phyloP scores from a whole-genome alignment of 1,140 invertebrate species.

The Neuroterus valhalla region DNA sequence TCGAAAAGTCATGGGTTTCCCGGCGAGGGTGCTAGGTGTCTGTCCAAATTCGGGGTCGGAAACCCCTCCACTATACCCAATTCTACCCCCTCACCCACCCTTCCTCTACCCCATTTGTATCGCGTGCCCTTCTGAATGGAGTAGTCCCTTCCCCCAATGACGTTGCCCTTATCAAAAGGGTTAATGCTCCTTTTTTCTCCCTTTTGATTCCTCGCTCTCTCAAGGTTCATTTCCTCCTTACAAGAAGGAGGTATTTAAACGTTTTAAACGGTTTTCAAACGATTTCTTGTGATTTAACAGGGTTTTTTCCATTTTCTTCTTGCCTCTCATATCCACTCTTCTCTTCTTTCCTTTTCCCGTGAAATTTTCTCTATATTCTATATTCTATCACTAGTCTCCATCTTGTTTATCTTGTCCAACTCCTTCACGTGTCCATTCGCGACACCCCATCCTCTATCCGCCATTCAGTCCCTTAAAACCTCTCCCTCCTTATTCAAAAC shows the following conservation, averaged over 20 bases:
- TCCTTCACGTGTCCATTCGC: too few species aligned
- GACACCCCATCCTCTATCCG: too few species aligned
- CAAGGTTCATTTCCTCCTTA: background rate
- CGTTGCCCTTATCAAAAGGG: constrained; percentile 59
- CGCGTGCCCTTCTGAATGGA: constrained; percentile 74
- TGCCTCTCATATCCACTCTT: too few species aligned
- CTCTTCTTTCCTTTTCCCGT: too few species aligned
- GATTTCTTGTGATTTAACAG: too few species aligned
- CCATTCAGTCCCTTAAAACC: too few species aligned
- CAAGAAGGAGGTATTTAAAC: background rate
- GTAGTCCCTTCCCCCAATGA: constrained; percentile 50
- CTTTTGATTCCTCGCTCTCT: constrained; percentile 45
- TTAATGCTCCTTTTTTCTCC: constrained; percentile 67
- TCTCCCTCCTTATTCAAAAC: too few species aligned
- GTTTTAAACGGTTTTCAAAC: background rate
- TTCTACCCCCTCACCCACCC: background rate
- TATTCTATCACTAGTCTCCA: too few species aligned
- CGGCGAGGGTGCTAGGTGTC: constrained; percentile 69
- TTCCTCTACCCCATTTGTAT: constrained; percentile 48
- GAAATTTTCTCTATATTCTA: too few species aligned
- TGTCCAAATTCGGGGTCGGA: constrained; percentile 61
- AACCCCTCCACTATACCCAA: constrained; percentile 36
- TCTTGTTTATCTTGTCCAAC: too few species aligned
- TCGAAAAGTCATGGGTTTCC: constrained; percentile 64
- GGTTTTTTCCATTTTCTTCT: too few species aligned